Conservation (phyloP, 2,797 vertebrate species). For the Cirrhinus mrigala region DNA sequence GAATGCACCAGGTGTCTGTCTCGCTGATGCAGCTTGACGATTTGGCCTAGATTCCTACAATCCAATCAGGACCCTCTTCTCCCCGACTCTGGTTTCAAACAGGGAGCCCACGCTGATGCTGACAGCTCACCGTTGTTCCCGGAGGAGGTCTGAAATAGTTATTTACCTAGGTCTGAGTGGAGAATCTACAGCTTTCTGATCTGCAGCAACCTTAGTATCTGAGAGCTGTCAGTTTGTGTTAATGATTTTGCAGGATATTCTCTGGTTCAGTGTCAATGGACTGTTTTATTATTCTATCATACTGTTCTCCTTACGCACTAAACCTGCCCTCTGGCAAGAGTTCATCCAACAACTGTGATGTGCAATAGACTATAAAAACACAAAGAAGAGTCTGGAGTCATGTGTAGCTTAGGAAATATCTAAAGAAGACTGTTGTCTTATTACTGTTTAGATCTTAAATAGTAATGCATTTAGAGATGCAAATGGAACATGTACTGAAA, state of each 20-base stretch:
- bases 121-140: slow-evolving; percentile 46
- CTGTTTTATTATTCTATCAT: slow-evolving; percentile 25
- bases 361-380: neutral
- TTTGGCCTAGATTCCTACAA: slow-evolving; percentile 66
- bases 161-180: slow-evolving; percentile 40
- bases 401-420: neutral
- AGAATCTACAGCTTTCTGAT: slow-evolving; percentile 40
- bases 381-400: neutral
- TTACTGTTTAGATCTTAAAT: neutral
- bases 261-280: slow-evolving; percentile 17
- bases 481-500: neutral
- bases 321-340: slow-evolving; percentile 27
- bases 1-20: slow-evolving; percentile 39
- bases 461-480: neutral
- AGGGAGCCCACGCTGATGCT: slow-evolving; percentile 57
- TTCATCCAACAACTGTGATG: neutral
- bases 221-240: slow-evolving; percentile 27
- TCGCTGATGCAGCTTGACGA: slow-evolving; percentile 54
- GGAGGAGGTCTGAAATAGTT: slow-evolving; percentile 47
- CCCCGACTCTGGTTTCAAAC: slow-evolving; percentile 67
- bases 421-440: neutral
- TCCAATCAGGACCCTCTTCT: slow-evolving; percentile 65
- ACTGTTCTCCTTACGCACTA: neutral
- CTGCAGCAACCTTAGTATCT: slow-evolving; percentile 19
- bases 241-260: slow-evolving; percentile 33